Evolutionary conservation across 2,113 vertebrate species (phyloP).

Genomic region (Amblyopsis rosae): DNA sequence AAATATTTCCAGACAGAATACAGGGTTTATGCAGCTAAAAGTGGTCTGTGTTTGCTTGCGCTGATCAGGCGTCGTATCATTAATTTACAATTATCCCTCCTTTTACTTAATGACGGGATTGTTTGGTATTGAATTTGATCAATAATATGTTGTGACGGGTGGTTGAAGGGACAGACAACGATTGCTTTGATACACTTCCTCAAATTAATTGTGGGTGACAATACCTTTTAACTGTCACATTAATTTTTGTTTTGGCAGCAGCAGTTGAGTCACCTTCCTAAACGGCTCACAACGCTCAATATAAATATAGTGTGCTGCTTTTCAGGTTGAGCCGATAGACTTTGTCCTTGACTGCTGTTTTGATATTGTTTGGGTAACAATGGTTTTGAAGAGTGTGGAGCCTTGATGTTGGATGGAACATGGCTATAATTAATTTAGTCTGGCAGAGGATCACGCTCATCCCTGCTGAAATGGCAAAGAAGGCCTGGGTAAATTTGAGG

Average conservation of each 20-base stretch:
- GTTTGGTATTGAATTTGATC: no score
- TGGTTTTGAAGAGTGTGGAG: constrained; percentile 45
- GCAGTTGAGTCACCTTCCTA: constrained; percentile 7
- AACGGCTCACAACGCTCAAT: constrained; percentile 24
- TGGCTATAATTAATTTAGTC: constrained; percentile 30
- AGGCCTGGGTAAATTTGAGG: constrained; percentile 7
- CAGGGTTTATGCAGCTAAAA: no score
- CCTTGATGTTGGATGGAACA: constrained; percentile 54
- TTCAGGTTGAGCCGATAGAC: constrained; percentile 24
- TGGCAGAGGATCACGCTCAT: constrained; percentile 38
- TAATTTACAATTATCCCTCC: no score
- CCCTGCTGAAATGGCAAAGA: constrained; percentile 19
- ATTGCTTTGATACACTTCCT: no score
- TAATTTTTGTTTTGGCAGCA: not conserved
- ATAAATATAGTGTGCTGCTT: constrained; percentile 16
- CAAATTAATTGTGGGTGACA: not conserved
- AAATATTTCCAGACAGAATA: no score
- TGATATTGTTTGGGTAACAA: constrained; percentile 51
- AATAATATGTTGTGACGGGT: no score
- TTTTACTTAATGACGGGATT: no score
- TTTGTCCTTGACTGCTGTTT: constrained; percentile 30
- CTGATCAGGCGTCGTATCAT: no score
- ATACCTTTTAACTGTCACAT: constrained; percentile 18
- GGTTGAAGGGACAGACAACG: no score
- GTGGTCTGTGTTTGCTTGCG: no score